A percentile compares a stretch with the other conserved stretches of the same genome.
These are phyloP conservation scores for Corythornis vintsioides DNA, from an alignment of 2,113 vertebrate genomes.

Conservation along the genomic window DNA sequence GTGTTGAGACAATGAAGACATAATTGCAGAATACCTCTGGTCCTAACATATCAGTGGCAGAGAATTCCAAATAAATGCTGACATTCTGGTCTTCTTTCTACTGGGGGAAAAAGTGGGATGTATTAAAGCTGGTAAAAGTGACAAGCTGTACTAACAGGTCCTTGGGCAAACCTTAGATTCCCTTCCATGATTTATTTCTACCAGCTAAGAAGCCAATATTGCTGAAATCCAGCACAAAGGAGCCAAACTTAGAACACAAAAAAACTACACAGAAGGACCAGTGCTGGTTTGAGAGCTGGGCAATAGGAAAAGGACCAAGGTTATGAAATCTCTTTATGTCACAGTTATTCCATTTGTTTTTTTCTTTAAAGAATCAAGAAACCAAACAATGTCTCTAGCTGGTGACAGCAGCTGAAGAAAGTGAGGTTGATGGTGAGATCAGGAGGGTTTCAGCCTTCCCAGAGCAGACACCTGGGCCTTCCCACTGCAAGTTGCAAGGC, in stretches of 20 bases:
- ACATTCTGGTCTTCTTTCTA: neutral
- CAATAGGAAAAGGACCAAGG: neutral
- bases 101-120: neutral
- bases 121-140: neutral
- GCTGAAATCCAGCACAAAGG: neutral
- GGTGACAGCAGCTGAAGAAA: neutral
- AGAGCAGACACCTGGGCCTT: neutral
- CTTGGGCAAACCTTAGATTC: neutral
- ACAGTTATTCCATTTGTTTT: too few species aligned
- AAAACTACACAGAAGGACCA: neutral
- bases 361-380: too few species aligned
- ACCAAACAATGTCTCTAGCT: neutral
- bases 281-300: neutral
- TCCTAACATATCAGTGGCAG: neutral
- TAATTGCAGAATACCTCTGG: neutral
- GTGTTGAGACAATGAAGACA: neutral
- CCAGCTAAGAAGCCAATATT: neutral
- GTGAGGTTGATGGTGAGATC: neutral
- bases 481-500: neutral
- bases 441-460: neutral
- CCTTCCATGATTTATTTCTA: neutral
- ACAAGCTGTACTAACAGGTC: neutral
- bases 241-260: neutral
- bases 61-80: slow-evolving; percentile 2
- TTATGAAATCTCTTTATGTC: neutral